Evolutionary conservation across 1,140 invertebrate species (phyloP).

Genomic region (Philopotamus ludificatus): DNA sequence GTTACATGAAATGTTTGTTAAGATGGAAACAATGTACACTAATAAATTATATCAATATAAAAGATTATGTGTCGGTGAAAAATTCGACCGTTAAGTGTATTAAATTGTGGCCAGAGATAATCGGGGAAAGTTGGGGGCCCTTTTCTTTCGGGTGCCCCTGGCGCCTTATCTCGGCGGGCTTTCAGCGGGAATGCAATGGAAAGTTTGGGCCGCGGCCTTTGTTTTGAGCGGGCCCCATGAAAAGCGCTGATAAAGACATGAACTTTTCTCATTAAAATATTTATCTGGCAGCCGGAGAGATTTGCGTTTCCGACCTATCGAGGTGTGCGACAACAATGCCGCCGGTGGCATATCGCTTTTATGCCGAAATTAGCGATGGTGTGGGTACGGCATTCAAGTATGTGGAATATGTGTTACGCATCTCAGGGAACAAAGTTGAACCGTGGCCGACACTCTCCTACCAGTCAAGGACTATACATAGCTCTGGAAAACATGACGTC

Average conservation of each 20-base stretch:
- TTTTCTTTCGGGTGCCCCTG: constrained; percentile 9
- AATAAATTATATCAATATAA: background rate
- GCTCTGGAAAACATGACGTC: too few species aligned
- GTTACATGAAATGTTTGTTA: too few species aligned
- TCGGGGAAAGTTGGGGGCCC: constrained; percentile 2
- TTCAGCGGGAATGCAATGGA: constrained; percentile 26
- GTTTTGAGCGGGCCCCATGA: constrained; percentile 21
- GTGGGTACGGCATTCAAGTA: too few species aligned
- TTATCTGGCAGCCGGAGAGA: constrained; percentile 25
- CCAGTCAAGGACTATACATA: too few species aligned
- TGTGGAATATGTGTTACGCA: too few species aligned
- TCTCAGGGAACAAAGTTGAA: too few species aligned
- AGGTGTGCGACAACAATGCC: constrained; percentile 19
- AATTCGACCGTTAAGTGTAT: constrained; percentile 21
- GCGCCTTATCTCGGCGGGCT: constrained; percentile 16
- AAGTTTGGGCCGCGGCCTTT: constrained; percentile 23
- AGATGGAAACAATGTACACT: background rate
- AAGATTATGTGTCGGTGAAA: constrained; percentile 16
- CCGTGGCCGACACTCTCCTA: too few species aligned
- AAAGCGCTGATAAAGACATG: constrained; percentile 26
- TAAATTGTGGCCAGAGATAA: constrained; percentile 23
- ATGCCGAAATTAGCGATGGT: too few species aligned
- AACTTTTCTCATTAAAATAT: constrained; percentile 34
- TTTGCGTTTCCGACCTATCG: constrained; percentile 16
- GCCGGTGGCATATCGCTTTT: too few species aligned